Percentiles rank a stretch among this genome's conserved stretches.
phyloP scores from a whole-genome alignment of 1,140 invertebrate genomes.

The Drosophila jambulina region DNA sequence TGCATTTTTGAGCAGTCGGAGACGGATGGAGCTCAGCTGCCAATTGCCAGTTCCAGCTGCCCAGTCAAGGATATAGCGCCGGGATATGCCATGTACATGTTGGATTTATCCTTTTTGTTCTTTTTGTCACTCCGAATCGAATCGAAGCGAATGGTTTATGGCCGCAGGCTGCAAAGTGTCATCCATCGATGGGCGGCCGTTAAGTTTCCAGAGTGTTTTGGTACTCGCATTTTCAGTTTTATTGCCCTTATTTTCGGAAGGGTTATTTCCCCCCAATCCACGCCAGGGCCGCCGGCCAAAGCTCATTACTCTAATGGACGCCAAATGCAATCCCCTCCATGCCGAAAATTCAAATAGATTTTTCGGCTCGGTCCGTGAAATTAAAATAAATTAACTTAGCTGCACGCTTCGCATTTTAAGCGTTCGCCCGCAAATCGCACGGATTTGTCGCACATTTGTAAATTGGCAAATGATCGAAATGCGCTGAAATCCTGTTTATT shows the following conservation, averaged over 20 bases:
- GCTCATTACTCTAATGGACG: slow-evolving; percentile 80
- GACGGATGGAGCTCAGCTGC: slow-evolving; percentile 54
- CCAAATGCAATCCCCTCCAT: slow-evolving; percentile 22
- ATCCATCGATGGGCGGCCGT: slow-evolving; percentile 75
- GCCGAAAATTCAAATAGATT: slow-evolving; percentile 28
- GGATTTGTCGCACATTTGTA: slow-evolving; percentile 75
- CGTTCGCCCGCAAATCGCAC: slow-evolving; percentile 56
- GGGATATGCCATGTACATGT: slow-evolving; percentile 10
- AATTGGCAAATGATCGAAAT: slow-evolving; percentile 74
- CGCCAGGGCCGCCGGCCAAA: slow-evolving; percentile 33
- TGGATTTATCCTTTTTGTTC: slow-evolving; percentile 37
- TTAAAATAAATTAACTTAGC: slow-evolving; percentile 79
- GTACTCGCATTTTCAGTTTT: slow-evolving; percentile 66
- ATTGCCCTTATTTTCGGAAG: slow-evolving; percentile 42
- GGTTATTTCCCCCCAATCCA: slow-evolving; percentile 19
- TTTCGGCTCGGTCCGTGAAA: slow-evolving; percentile 40
- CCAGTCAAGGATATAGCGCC: slow-evolving; percentile 18
- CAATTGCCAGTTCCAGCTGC: slow-evolving; percentile 38
- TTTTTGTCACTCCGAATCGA: slow-evolving; percentile 53
- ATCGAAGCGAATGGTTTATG: slow-evolving; percentile 68
- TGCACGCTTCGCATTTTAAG: slow-evolving; percentile 68
- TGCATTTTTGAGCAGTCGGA: slow-evolving; percentile 79
- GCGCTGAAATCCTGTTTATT: slow-evolving; percentile 77
- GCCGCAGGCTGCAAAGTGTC: slow-evolving; percentile 73
- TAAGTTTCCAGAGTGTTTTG: slow-evolving; percentile 70